Percentiles rank a stretch among this genome's conserved stretches.
These are phyloP conservation scores for Zeugodacus cucurbitae DNA, from an alignment of 1,140 invertebrate species.

Conservation along the genomic window DNA sequence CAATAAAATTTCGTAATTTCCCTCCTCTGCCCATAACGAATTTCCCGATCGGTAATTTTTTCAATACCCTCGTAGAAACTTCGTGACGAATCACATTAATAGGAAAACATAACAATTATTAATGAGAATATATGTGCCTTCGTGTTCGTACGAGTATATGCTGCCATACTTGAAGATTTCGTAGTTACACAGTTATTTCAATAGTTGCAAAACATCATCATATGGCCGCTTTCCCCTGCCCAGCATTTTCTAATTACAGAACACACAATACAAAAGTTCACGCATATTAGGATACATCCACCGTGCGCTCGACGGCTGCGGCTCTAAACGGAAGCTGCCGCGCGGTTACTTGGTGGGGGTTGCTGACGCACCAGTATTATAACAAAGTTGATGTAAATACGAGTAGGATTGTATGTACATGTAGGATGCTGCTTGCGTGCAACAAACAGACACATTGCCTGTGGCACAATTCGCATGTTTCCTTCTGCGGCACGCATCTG, in stretches of 20 bases:
- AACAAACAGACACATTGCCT: background rate
- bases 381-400: background rate
- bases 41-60: background rate
- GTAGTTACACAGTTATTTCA: conserved; percentile 4
- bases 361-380: background rate
- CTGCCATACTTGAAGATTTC: background rate
- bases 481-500: background rate
- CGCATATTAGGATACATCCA: conserved; percentile 14
- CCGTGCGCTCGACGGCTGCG: background rate
- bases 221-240: background rate
- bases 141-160: background rate
- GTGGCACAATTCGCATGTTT: background rate
- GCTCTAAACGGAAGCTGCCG: background rate
- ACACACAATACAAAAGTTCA: conserved; percentile 37
- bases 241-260: conserved; percentile 23
- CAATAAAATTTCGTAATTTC: background rate
- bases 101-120: background rate
- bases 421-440: background rate
- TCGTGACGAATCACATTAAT: too few species aligned
- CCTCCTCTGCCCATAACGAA: background rate
- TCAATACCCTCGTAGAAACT: background rate
- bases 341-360: background rate
- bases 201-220: background rate
- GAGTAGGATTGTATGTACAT: background rate
- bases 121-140: background rate